Conservation (phyloP, 1,140 invertebrate species). For the Meteorus sp. region DNA sequence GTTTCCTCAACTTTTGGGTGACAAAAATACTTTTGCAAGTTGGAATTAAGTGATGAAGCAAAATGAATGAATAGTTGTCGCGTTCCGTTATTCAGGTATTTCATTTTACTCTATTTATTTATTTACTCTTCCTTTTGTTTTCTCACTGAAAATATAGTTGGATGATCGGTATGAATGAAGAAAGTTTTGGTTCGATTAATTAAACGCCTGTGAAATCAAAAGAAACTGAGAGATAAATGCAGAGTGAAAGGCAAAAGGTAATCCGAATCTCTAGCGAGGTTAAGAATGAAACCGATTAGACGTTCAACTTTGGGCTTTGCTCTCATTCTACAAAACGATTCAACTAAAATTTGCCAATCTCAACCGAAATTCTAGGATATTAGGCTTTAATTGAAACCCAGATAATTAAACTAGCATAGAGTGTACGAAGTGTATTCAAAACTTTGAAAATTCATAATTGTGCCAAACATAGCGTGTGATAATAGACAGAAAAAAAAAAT, state of each 20-base stretch:
- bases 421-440: constrained; percentile 1
- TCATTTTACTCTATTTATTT: no score
- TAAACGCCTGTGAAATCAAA: constrained; percentile 9
- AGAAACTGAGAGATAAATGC: constrained; percentile 2
- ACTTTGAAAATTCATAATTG: background rate
- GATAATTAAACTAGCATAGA: constrained; percentile 1
- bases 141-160: background rate
- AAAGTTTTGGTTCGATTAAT: constrained; percentile 10
- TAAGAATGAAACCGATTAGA: constrained; percentile 11
- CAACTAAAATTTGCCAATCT: constrained; percentile 8
- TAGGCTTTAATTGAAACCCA: constrained; percentile 16
- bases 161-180: background rate
- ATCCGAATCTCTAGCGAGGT: background rate
- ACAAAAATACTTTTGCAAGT: background rate
- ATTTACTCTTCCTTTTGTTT: background rate
- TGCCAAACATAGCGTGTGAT: no score
- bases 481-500: background rate
- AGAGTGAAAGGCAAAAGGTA: constrained; percentile 12
- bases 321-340: constrained; percentile 11
- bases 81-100: background rate
- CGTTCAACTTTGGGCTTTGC: constrained; percentile 1
- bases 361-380: constrained; percentile 3
- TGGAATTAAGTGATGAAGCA: background rate
- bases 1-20: background rate
- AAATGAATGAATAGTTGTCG: background rate